These are phyloP conservation scores for Endomychus coccineus DNA, from an alignment of 2,888 invertebrate genomes.

Conservation along the genomic window DNA sequence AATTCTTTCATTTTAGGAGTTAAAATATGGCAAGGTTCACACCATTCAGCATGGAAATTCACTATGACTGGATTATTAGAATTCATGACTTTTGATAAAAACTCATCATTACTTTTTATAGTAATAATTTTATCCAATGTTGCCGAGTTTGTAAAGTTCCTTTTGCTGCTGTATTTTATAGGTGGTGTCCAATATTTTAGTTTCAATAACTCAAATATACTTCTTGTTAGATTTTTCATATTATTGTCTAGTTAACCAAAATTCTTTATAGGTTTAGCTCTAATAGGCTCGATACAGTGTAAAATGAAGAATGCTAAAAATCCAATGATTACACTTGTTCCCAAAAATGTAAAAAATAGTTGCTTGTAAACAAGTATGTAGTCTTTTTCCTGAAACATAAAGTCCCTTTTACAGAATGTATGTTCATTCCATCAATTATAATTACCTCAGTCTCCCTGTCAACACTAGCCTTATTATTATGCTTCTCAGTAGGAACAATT, in stretches of 20 bases:
- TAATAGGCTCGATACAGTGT: conserved; percentile 45
- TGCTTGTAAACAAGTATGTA: conserved; percentile 48
- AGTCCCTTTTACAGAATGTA: no score
- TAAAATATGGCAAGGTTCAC: conserved; percentile 80
- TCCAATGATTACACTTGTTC: conserved; percentile 43
- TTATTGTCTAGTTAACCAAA: conserved; percentile 25
- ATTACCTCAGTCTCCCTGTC: conserved; percentile 8
- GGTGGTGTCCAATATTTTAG: not conserved
- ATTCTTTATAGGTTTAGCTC: conserved; percentile 43
- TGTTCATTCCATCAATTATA: not conserved
- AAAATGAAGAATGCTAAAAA: conserved; percentile 45
- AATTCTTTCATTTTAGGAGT: conserved; percentile 76
- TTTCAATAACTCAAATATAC: not conserved
- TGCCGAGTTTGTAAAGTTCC: conserved; percentile 15
- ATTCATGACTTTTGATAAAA: conserved; percentile 76
- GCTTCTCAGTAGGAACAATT: conserved; percentile 49
- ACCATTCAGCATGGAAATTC: conserved; percentile 88
- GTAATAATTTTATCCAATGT: conserved; percentile 39
- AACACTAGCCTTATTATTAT: conserved; percentile 2
- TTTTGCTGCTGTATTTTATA: conserved; percentile 3
- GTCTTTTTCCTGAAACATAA: conserved; percentile 51
- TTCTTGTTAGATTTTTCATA: conserved; percentile 9
- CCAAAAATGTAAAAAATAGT: conserved; percentile 42
- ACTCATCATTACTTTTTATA: conserved; percentile 69
- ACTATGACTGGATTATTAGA: conserved; percentile 80